Base-by-base conservation (phyloP, 2,113 vertebrate genomes). In the Struthidea cinerea region DNA sequence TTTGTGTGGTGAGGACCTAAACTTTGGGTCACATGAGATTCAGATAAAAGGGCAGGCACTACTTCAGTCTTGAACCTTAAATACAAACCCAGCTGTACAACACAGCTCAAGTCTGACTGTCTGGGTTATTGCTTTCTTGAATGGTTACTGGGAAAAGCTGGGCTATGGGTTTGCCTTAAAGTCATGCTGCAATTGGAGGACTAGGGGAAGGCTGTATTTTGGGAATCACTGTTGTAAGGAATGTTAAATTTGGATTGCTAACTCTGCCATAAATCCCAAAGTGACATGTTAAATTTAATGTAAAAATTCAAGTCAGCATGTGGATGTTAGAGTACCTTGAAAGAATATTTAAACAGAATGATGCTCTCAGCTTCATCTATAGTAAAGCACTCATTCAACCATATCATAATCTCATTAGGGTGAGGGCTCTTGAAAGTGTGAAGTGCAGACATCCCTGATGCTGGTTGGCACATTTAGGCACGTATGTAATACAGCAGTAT, bases 361-460 rank as follows among this genome's bases (percentile, higher is more conserved):
- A 92, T 30, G 35, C 73, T 86, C 76, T 93, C 86, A 75, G 28
- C 89, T 93, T 95, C 19, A 6, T 79, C 82, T 93, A 0, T 84
- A 64, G 91, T 79, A 67, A 37, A 79, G 60, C 87, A 95, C 61
- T 78, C 73, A 63, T 91, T 95, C 84, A 93, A 23, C 84, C 57
- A 11, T 84, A 64, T 71, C n/a, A 4, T 95, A 84, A 94, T 91
- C 92, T 94, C 85, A 93, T 90, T 88, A 96, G 79, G 59, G n/a
- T 78, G 68, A 84, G 75, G 79, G 59, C 87, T 95, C 56, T 96
- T 77, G 46, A 75, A 95, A 96, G 71, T 90, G 83, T 84, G 86
- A 93, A 96, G 92, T 61, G 68, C 84, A 94, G 94, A 63, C 79
- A 93, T 90, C 79, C 56, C 47, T 92, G 75, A 80, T 94, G 71